Percentiles rank a stretch among this genome's conserved stretches.
phyloP scores from a whole-genome alignment of 1,140 invertebrate genomes.

The Diorhabda sublineata region DNA sequence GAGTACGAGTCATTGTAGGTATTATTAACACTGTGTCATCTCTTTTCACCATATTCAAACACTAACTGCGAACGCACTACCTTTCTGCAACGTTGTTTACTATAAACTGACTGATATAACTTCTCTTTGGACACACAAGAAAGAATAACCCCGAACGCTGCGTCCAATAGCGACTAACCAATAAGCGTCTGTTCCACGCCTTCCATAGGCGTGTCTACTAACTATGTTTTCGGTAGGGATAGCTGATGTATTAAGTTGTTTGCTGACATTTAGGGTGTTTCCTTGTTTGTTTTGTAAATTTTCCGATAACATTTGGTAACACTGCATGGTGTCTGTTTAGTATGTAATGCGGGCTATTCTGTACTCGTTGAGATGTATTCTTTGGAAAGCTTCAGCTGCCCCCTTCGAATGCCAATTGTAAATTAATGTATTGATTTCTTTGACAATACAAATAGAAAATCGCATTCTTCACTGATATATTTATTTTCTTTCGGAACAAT shows the following conservation, averaged over 20 bases:
- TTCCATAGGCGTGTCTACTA: background rate
- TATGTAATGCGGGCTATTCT: conserved; percentile 25
- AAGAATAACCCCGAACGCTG: conserved; percentile 7
- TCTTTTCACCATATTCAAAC: conserved; percentile 53
- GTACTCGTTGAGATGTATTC: conserved; percentile 11
- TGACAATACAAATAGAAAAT: background rate
- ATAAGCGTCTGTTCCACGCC: conserved; percentile 8
- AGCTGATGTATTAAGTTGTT: conserved; percentile 30
- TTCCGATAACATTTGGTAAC: conserved; percentile 32
- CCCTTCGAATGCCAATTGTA: background rate
- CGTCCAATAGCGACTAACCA: conserved; percentile 21
- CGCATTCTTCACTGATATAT: background rate
- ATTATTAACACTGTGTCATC: conserved; percentile 51
- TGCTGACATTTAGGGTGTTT: conserved; percentile 28
- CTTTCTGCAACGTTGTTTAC: background rate
- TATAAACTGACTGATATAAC: conserved; percentile 6
- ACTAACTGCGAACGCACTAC: conserved; percentile 6
- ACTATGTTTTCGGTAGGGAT: conserved; percentile 21
- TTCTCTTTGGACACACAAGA: conserved; percentile 3
- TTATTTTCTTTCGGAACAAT: background rate
- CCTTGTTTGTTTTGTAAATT: conserved; percentile 38
- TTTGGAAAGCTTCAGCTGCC: conserved; percentile 15
- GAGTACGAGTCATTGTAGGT: conserved; percentile 54
- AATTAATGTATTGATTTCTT: background rate
- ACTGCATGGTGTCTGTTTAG: conserved; percentile 23